Percentiles rank a stretch among this genome's conserved stretches.
These are phyloP conservation scores for Eristalis intricaria DNA, from an alignment of 2,888 invertebrate genomes.

Conservation along the genomic window DNA sequence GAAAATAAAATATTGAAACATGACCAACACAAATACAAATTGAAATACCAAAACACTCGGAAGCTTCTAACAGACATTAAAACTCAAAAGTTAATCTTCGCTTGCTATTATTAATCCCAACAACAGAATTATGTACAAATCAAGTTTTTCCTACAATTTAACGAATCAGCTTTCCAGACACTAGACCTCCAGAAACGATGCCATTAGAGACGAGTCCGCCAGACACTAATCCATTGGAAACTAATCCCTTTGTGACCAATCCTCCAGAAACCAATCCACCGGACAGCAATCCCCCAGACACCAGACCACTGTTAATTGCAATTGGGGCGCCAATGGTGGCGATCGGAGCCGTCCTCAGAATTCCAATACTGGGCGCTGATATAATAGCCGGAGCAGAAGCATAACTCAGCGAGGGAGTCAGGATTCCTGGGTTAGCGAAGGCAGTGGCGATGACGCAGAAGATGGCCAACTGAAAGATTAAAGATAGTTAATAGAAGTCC, in stretches of 20 bases:
- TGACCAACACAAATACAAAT: too few species aligned
- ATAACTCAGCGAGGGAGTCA: slow-evolving; percentile 14
- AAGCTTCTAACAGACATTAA: too few species aligned
- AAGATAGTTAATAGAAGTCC: background rate
- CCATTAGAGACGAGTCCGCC: background rate
- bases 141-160: too few species aligned
- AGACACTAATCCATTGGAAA: background rate
- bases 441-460: slow-evolving; percentile 18
- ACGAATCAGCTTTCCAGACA: too few species aligned
- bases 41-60: too few species aligned
- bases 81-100: too few species aligned
- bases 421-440: slow-evolving; percentile 38
- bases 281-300: background rate
- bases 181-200: too few species aligned
- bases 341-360: slow-evolving; percentile 11
- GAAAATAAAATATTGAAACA: too few species aligned
- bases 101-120: too few species aligned
- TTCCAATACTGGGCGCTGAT: slow-evolving; percentile 8
- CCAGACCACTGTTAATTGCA: background rate
- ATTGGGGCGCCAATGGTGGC: slow-evolving; percentile 3
- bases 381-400: slow-evolving; percentile 24
- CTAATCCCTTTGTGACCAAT: background rate
- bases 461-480: slow-evolving; percentile 23
- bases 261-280: background rate
- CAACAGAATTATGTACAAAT: too few species aligned